A percentile compares a stretch with the other conserved stretches of the same genome.
phyloP scores from a whole-genome alignment of 2,888 invertebrate species.

The Stenichneumon culpator region DNA sequence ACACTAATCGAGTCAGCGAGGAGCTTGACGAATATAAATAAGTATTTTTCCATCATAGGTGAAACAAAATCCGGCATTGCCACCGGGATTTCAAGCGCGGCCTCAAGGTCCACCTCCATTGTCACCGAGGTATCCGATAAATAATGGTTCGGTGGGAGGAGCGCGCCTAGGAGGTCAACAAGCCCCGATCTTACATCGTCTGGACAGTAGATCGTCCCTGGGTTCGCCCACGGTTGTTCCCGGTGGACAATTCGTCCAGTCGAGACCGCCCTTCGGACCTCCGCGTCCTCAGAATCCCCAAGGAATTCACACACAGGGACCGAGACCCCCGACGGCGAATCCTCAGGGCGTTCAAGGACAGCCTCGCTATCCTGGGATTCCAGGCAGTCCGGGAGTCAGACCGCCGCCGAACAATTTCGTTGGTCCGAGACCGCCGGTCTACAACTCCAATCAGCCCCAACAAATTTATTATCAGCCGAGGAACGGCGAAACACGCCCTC shows the following conservation, averaged over 20 bases:
- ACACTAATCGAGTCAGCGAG: background rate
- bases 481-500: constrained; percentile 61
- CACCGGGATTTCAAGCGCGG: constrained; percentile 75
- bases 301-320: constrained; percentile 62
- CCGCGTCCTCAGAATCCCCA: constrained; percentile 66
- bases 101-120: constrained; percentile 77
- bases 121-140: constrained; percentile 76
- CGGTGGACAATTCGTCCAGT: constrained; percentile 55
- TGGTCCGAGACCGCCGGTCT: constrained; percentile 54
- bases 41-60: constrained; percentile 73
- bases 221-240: constrained; percentile 78
- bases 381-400: constrained; percentile 54
- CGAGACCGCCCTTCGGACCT: constrained; percentile 65
- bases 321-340: constrained; percentile 65
- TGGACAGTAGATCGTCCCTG: constrained; percentile 85
- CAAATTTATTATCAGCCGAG: constrained; percentile 52
- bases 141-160: constrained; percentile 82
- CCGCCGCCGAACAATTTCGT: constrained; percentile 46
- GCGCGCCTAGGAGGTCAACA: constrained; percentile 86
- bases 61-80: constrained; percentile 72
- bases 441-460: constrained; percentile 51
- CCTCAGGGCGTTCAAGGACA: constrained; percentile 63
- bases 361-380: constrained; percentile 62
- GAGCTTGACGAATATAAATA: background rate
- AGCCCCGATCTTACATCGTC: constrained; percentile 86